Conservation (phyloP, 2,888 invertebrate genomes). For the Odontocerum albicorne region DNA sequence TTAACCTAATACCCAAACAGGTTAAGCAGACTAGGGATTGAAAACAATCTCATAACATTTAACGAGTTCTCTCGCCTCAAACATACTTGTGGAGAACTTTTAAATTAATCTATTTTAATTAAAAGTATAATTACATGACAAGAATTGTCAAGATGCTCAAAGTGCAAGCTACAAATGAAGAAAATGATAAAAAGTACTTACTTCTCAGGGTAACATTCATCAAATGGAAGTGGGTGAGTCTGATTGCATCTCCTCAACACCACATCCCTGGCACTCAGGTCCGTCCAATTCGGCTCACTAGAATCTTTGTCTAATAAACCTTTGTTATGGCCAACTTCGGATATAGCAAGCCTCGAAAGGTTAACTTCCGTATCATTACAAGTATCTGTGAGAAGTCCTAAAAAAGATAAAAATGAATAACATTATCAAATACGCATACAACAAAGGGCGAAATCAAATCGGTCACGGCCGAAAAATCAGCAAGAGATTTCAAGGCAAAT, state of each 20-base stretch:
- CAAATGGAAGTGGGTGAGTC: conserved; percentile 62
- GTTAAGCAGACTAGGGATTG: too few relatives aligned
- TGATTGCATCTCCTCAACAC: conserved; percentile 70
- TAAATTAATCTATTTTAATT: too few relatives aligned
- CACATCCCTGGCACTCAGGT: conserved; percentile 50
- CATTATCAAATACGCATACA: too few relatives aligned
- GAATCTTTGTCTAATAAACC: conserved; percentile 23
- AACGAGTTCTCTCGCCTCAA: too few relatives aligned
- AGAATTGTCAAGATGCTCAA: too few relatives aligned
- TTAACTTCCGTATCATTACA: conserved; percentile 61
- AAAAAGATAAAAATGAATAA: too few relatives aligned
- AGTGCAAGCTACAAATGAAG: too few relatives aligned
- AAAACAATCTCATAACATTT: too few relatives aligned
- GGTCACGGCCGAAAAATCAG: conserved; percentile 39
- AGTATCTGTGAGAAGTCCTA: conserved; percentile 58
- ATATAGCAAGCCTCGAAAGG: conserved; percentile 56
- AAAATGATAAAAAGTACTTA: conserved; percentile 45
- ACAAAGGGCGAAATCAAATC: conserved; percentile 37
- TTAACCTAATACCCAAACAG: too few relatives aligned
- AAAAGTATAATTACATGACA: too few relatives aligned
- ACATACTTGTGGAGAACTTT: too few relatives aligned
- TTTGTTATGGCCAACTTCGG: conserved; percentile 51
- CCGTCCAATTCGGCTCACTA: conserved; percentile 13
- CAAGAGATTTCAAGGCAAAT: too few relatives aligned
- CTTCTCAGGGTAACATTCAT: conserved; percentile 67